A percentile compares a stretch with the other conserved stretches of the same genome.
These are phyloP conservation scores for Notodonta dromedarius DNA, from an alignment of 2,888 invertebrate species.

Conservation along the genomic window DNA sequence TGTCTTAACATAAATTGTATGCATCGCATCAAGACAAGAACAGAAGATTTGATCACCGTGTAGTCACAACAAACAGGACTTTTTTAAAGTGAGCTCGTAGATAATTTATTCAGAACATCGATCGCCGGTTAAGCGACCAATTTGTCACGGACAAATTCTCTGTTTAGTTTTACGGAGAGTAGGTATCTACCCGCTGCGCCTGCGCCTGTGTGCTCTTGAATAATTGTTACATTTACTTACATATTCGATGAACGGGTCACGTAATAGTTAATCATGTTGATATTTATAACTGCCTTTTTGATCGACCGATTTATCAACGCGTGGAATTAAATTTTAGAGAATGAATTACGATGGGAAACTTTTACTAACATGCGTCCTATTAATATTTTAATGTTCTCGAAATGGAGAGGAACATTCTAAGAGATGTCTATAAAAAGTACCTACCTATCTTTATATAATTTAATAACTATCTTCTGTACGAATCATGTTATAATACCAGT, in stretches of 20 bases:
- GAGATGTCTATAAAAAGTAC: not conserved
- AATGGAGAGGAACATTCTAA: constrained; percentile 6
- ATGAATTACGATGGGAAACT: not conserved
- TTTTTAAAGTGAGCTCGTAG: constrained; percentile 50
- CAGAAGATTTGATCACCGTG: constrained; percentile 26
- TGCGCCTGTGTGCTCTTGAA: constrained; percentile 43
- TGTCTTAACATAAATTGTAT: constrained; percentile 26
- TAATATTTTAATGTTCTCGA: constrained; percentile 14
- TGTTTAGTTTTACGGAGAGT: constrained; percentile 59
- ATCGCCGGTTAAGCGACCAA: constrained; percentile 61
- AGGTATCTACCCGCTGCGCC: constrained; percentile 38
- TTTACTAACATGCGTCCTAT: not conserved
- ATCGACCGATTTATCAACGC: constrained; percentile 30
- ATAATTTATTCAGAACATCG: constrained; percentile 68
- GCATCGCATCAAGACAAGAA: constrained; percentile 20
- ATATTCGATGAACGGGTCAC: constrained; percentile 27
- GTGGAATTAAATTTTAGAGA: constrained; percentile 15
- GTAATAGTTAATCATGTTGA: constrained; percentile 33
- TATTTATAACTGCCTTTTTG: constrained; percentile 34
- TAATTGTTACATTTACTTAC: constrained; percentile 45
- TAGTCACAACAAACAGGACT: constrained; percentile 34
- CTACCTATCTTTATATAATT: no score
- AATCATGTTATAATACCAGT: constrained; percentile 29
- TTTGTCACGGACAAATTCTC: constrained; percentile 72
- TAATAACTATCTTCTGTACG: constrained; percentile 20